These are phyloP conservation scores for Pseudomyrmex cubaensis DNA, from an alignment of 1,140 invertebrate genomes.

Conservation along the genomic window DNA sequence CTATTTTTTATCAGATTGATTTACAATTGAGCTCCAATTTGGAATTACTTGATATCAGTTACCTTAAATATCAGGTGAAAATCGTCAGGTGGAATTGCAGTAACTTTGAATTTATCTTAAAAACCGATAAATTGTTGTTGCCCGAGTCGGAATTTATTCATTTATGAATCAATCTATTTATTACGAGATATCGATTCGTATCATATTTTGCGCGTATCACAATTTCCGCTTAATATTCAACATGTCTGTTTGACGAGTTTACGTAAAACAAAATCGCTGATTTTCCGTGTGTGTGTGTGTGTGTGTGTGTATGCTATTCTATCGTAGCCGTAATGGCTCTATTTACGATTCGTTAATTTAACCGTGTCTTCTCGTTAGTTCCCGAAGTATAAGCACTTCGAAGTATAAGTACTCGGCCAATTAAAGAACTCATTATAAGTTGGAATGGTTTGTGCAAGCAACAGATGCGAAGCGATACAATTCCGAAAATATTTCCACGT, in stretches of 20 bases:
- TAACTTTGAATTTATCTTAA: too few species aligned
- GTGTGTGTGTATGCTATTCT: neutral
- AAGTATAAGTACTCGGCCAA: neutral
- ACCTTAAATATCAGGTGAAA: too few species aligned
- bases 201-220: neutral
- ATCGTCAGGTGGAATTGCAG: too few species aligned
- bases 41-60: neutral
- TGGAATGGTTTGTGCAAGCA: neutral
- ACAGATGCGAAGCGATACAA: neutral
- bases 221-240: slow-evolving; percentile 1
- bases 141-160: too few species aligned
- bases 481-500: neutral
- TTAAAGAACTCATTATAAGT: slow-evolving; percentile 44
- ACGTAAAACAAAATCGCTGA: slow-evolving; percentile 15
- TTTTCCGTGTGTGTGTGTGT: neutral
- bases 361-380: slow-evolving; percentile 12
- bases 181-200: too few species aligned
- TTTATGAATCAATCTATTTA: neutral
- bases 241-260: neutral
- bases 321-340: neutral
- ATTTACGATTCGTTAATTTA: slow-evolving; percentile 14
- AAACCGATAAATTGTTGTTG: too few species aligned
- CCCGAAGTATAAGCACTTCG: neutral
- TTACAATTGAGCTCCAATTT: neutral
- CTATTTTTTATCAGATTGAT: neutral